Evolutionary conservation across 1,140 invertebrate genomes (phyloP).

Genomic region (Bombus consobrinus): DNA sequence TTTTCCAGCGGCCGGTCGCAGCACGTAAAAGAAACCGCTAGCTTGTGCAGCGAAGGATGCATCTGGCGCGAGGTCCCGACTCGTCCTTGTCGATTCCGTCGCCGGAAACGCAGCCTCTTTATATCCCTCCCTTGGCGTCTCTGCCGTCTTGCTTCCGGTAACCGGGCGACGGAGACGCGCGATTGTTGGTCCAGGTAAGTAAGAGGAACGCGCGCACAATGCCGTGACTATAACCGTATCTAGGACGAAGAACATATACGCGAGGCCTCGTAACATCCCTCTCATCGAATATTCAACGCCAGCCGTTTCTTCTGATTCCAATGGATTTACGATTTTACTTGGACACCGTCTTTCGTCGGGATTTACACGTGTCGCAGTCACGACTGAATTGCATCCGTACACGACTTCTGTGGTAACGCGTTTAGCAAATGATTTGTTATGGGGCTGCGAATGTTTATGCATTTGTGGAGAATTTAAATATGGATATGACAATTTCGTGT

Average conservation of each 20-base stretch:
- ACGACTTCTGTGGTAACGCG: neutral
- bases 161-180: constrained; percentile 24
- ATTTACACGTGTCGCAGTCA: neutral
- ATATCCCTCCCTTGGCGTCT: constrained; percentile 46
- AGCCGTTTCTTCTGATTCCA: constrained; percentile 43
- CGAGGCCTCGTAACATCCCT: constrained; percentile 2
- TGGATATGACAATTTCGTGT: too few relatives aligned
- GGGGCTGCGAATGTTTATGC: neutral
- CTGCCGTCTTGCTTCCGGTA: constrained; percentile 63
- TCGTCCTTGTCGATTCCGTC: constrained; percentile 78
- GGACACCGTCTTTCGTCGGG: too few relatives aligned
- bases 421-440: neutral
- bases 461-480: too few relatives aligned
- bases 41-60: constrained; percentile 80
- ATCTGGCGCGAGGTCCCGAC: constrained; percentile 80
- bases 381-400: neutral
- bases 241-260: constrained; percentile 13
- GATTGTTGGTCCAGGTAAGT: constrained; percentile 43
- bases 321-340: constrained; percentile 12
- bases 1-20: constrained; percentile 58
- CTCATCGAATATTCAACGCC: constrained; percentile 32
- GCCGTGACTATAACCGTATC: constrained; percentile 45
- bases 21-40: constrained; percentile 71
- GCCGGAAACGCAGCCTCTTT: constrained; percentile 75
- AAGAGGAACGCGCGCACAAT: constrained; percentile 42